Base-by-base conservation (phyloP, 2,888 invertebrate species). In the Lordiphosa fenestrarum region DNA sequence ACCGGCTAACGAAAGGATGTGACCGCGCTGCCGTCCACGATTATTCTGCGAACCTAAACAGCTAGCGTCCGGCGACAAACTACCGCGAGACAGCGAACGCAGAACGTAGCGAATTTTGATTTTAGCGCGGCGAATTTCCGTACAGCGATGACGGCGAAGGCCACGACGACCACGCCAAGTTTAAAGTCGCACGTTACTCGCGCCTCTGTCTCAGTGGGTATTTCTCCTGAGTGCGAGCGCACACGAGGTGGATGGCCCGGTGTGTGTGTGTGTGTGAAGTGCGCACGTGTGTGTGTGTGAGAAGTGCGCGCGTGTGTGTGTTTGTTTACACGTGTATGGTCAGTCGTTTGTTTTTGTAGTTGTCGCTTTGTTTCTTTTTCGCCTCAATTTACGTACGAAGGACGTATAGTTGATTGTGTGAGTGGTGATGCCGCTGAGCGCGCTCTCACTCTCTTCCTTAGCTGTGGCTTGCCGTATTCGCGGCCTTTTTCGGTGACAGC, bases 401-500 rank as follows among this genome's bases (percentile, higher is more conserved):
- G 62, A 55, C 35, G 56, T 46, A 21, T 41, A 21, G 19, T 21
- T 21, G 62, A 51, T 19, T 44, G 44, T 44, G 44, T 44, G 30
- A 15, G 53, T 60, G 48, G 30, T 30, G 37, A 46, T 56, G 50
- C 41, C 53, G 51, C 52, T 65, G 65, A 55, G 60, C 52, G 30
- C 54, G 42, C 81, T 67, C 60, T 53, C 53, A 23, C 53, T 62
- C 63, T 67, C 69, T 40, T 46, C 36, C 48, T 9, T 42, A 49
- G 69, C 49, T 73, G 69, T 71, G 70, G 73, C 62, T 44, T 60
- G 57, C 67, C 72, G 65, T 72, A 75, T 86, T 84, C 82, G 84
- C 85, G 87, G 88, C 87, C 87, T 81, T 86, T 86, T 87, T 81
- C 85, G 80, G 81, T 85, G 88, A 87, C 89, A 88, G 87, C 81